phyloP scores from a whole-genome alignment of 2,797 vertebrate species.

The Cryptoblepharus egeriae region DNA sequence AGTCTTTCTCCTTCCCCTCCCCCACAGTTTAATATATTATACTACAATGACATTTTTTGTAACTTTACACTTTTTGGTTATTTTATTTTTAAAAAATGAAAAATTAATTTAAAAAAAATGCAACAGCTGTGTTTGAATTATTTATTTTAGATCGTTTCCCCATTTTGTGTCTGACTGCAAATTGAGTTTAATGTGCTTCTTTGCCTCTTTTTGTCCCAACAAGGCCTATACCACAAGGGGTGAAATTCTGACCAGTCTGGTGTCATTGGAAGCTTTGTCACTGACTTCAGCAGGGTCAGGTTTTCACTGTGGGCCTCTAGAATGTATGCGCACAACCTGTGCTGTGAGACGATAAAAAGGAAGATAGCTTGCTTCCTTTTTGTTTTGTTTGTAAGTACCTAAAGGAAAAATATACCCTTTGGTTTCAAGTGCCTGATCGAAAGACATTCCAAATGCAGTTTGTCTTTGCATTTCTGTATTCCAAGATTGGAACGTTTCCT shows the following conservation, averaged over 20 bases:
- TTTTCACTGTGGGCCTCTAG: slow-evolving; percentile 77
- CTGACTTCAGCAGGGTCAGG: slow-evolving; percentile 23
- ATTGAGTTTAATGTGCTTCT: slow-evolving; percentile 84
- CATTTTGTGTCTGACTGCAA: slow-evolving; percentile 95
- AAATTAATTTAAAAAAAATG: slow-evolving; percentile 99
- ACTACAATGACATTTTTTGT: slow-evolving; percentile 99
- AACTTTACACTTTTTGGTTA: slow-evolving; percentile 98
- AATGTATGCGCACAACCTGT: slow-evolving; percentile 80
- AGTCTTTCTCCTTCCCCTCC: slow-evolving; percentile 90
- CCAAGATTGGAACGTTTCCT: slow-evolving; percentile 85
- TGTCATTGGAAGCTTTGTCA: slow-evolving; percentile 24
- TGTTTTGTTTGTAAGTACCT: slow-evolving; percentile 77
- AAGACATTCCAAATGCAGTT: slow-evolving; percentile 96
- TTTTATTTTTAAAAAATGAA: slow-evolving; percentile 94
- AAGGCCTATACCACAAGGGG: slow-evolving; percentile 49
- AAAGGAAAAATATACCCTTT: slow-evolving; percentile 76
- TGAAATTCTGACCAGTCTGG: slow-evolving; percentile 25
- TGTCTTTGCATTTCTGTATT: slow-evolving; percentile 84
- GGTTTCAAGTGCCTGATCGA: slow-evolving; percentile 87
- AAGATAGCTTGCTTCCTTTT: slow-evolving; percentile 66
- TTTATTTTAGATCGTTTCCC: slow-evolving; percentile 92
- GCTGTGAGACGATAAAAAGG: slow-evolving; percentile 73
- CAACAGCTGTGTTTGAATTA: slow-evolving; percentile 95
- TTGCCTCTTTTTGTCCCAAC: slow-evolving; percentile 59
- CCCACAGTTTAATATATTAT: slow-evolving; percentile 99